Conservation (phyloP, 2,797 vertebrate species). For the Amblyopsis hoosieri region DNA sequence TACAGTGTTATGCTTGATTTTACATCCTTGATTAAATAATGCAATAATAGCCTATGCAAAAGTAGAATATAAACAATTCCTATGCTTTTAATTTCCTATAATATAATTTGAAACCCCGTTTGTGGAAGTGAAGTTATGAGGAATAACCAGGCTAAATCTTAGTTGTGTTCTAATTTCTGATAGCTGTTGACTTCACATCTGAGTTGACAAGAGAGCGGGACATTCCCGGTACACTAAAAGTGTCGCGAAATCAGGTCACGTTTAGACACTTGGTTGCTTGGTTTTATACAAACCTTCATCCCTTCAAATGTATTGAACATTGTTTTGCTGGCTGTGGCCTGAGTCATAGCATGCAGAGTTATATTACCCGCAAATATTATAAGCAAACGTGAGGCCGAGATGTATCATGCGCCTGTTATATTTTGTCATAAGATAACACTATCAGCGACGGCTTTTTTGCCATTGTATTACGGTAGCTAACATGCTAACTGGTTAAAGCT, state of each 20-base stretch:
- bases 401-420: too few relatives aligned
- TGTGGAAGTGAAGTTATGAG: neutral
- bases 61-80: too few relatives aligned
- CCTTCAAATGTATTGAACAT: neutral
- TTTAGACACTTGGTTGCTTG: too few relatives aligned
- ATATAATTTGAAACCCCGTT: neutral
- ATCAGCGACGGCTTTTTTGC: constrained; percentile 3
- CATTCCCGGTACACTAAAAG: too few relatives aligned
- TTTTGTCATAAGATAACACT: constrained; percentile 24
- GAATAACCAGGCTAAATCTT: neutral
- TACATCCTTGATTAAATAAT: too few relatives aligned
- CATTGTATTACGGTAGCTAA: constrained; percentile 3
- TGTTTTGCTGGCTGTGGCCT: constrained; percentile 13
- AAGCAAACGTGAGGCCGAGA: too few relatives aligned
- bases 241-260: too few relatives aligned
- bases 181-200: neutral
- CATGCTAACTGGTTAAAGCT: constrained; percentile 20
- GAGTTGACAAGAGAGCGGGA: neutral
- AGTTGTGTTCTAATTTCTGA: too few relatives aligned
- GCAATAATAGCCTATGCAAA: too few relatives aligned
- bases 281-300: neutral
- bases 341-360: constrained; percentile 40
- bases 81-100: constrained; percentile 2
- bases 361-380: constrained; percentile 17
- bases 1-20: too few relatives aligned